Evolutionary conservation across 1,140 invertebrate genomes (phyloP).

Genomic region (Odontomachus brunneus): DNA sequence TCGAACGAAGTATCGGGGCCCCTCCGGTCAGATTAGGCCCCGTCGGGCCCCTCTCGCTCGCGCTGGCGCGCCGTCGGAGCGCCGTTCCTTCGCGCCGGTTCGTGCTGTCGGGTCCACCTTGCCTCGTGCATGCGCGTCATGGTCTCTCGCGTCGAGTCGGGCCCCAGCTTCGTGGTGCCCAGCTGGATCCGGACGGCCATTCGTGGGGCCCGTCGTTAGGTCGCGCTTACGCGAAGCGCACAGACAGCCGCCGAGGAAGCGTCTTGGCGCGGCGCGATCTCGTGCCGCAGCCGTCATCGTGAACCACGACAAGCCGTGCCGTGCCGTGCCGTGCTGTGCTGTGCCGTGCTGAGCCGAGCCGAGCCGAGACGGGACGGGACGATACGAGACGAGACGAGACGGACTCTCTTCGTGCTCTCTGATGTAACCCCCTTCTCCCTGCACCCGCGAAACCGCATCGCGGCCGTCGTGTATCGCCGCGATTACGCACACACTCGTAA

Average conservation of each 20-base stretch:
- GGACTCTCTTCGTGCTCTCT: slow-evolving; percentile 5
- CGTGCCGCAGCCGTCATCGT: no score
- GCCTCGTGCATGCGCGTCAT: slow-evolving; percentile 69
- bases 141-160: slow-evolving; percentile 70
- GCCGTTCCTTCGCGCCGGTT: slow-evolving; percentile 67
- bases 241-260: slow-evolving; percentile 25
- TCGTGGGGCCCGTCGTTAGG: slow-evolving; percentile 50
- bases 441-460: slow-evolving; percentile 68
- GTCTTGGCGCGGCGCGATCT: slow-evolving; percentile 36
- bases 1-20: slow-evolving; percentile 62
- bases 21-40: slow-evolving; percentile 72
- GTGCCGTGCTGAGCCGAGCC: slow-evolving; percentile 57
- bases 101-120: slow-evolving; percentile 66
- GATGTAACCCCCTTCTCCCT: slow-evolving; percentile 53
- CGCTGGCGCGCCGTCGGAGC: slow-evolving; percentile 65
- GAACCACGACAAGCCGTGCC: not conserved
- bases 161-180: slow-evolving; percentile 62
- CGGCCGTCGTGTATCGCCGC: slow-evolving; percentile 62
- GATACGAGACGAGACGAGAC: not conserved
- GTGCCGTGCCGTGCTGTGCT: slow-evolving; percentile 55
- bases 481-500: slow-evolving; percentile 69
- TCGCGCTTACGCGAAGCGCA: slow-evolving; percentile 2
- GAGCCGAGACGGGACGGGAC: slow-evolving; percentile 39
- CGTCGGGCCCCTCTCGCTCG: slow-evolving; percentile 63
- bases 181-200: slow-evolving; percentile 66